Evolutionary conservation across 2,797 vertebrate genomes (phyloP).

Genomic region (Threskiornis aethiopicus): DNA sequence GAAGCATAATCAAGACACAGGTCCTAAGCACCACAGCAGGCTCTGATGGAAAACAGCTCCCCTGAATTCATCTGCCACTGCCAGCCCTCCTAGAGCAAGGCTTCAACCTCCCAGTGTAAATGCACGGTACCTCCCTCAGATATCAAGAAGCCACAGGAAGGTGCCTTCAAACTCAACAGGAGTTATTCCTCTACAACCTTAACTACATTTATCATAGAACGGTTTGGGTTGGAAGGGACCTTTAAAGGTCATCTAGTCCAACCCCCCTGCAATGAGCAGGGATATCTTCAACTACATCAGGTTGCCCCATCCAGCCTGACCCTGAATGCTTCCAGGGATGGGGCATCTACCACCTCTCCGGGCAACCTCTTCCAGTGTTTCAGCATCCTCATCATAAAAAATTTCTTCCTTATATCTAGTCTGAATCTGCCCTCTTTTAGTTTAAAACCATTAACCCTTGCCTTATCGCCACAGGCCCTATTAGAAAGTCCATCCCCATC

Average conservation of each 20-base stretch:
- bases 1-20: background rate
- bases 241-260: background rate
- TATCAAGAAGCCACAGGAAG: background rate
- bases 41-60: background rate
- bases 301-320: background rate
- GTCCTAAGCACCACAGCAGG: background rate
- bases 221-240: background rate
- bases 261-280: background rate
- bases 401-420: background rate
- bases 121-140: background rate
- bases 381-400: fast-evolving
- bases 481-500: background rate
- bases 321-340: background rate
- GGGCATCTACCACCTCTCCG: too few relatives aligned
- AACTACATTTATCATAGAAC: background rate
- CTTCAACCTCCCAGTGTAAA: background rate
- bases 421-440: background rate
- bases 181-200: background rate
- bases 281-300: background rate
- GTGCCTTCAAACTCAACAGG: background rate
- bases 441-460: background rate
- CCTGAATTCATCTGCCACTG: background rate
- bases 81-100: background rate
- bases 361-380: background rate
- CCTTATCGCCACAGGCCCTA: too few relatives aligned